These are phyloP conservation scores for Rhopalosiphum padi DNA, from an alignment of 1,140 invertebrate genomes.

Conservation along the genomic window DNA sequence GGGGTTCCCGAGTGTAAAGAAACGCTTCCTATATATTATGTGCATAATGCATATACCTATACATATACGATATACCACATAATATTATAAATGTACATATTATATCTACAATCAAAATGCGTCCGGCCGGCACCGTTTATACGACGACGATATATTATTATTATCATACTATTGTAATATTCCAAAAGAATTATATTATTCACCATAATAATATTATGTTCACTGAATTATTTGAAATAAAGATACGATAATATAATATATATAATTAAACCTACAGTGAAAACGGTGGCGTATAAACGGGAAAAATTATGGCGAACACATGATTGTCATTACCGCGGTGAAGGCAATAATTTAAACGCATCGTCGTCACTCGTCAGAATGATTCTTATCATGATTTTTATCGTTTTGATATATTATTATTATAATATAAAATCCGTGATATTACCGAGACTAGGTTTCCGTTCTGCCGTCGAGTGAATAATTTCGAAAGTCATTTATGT, in stretches of 20 bases:
- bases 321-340: background rate
- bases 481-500: background rate
- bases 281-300: background rate
- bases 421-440: background rate
- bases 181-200: conserved; percentile 4
- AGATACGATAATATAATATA: background rate
- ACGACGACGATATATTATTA: background rate
- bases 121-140: background rate
- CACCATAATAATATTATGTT: background rate
- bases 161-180: background rate
- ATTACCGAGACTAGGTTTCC: background rate
- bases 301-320: background rate
- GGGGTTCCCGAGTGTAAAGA: background rate
- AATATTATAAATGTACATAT: background rate
- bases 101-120: conserved; percentile 4
- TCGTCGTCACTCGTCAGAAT: background rate
- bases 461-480: background rate
- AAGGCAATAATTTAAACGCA: background rate
- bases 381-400: background rate
- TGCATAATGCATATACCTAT: background rate
- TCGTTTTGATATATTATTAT: background rate
- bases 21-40: background rate
- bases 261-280: background rate
- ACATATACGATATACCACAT: background rate
- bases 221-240: background rate